Base-by-base conservation (phyloP, 2,797 vertebrate species). In the Malurus leucopterus region DNA sequence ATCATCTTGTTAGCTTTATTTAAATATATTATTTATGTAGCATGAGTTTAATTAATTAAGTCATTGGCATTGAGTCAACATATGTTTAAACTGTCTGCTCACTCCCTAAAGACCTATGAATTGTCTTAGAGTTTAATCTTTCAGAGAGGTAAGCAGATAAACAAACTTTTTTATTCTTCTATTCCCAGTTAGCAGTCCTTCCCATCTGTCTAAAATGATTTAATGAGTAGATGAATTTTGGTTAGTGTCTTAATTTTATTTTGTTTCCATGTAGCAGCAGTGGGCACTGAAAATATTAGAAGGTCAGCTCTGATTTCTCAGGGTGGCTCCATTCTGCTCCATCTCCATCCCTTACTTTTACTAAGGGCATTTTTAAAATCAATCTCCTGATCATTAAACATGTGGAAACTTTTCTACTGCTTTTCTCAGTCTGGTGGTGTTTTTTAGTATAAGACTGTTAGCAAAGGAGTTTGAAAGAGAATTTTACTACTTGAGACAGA, bases 201-300 rank as follows among this genome's bases (percentile, higher is more conserved):
- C 16, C 26, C 5, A 26, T 41, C 11, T 63, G 9, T 62, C 24
- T 63, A 32, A 69, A 72, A 62, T n/a, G 0, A 26, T 73, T 49
- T 88, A 61, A 57, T 15, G 51, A 6, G 2, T 24, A 26, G 13
- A 15, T 11, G 6, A 59, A 19, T 34, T 51, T 86, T 58, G 1
- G 29, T 7, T 0, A 2, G 0, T 8, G 43, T 44, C 36, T 16
- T 51, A 73, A 38, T 27, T 24, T 51, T 29, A 4, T n/a, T 23
- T 26, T 23, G 38, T 54, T 2, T 6, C 49, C 13, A 1, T 34
- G 3, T 29, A 69, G 8, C 13, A 64, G 41, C 14, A 73, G 4
- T 21, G 13, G 1, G 4, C 47, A 55, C 4, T 55, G 16, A 70
- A 70, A 65, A 76, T 15, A 86, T 27, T 58, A 43, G 16, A 30